These are phyloP conservation scores for Empidonax alnorum DNA, from an alignment of 2,113 vertebrate genomes.

Conservation along the genomic window DNA sequence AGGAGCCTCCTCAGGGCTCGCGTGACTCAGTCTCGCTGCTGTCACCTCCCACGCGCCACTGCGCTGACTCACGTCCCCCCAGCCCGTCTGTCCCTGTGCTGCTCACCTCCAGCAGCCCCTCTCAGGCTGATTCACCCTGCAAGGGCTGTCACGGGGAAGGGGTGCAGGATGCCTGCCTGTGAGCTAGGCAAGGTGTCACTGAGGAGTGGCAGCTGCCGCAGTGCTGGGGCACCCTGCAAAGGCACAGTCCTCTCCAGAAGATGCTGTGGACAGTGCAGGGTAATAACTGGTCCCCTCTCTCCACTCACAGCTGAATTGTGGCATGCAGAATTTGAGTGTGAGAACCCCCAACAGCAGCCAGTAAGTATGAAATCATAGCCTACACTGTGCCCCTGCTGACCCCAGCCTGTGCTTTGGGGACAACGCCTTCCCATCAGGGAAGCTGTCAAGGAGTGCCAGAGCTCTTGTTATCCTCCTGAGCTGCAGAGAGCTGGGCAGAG, in stretches of 20 bases:
- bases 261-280: background rate
- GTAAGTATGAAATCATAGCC: conserved; percentile 75
- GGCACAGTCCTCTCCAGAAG: background rate
- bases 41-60: background rate
- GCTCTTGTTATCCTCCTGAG: background rate
- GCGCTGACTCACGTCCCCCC: conserved; percentile 2
- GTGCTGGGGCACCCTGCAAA: background rate
- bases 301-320: conserved; percentile 76
- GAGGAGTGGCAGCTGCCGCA: background rate
- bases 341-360: conserved; percentile 69
- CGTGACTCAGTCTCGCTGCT: conserved; percentile 31
- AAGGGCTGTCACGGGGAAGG: background rate
- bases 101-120: background rate
- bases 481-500: background rate
- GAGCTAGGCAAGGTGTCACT: background rate
- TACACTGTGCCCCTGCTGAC: background rate
- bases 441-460: background rate
- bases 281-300: background rate
- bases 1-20: background rate
- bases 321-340: conserved; percentile 81
- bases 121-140: background rate
- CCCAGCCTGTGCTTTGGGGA: background rate
- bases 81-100: background rate
- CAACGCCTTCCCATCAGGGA: background rate
- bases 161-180: background rate